Percentiles rank a stretch among this genome's conserved stretches.
Evolutionary conservation across 1,140 invertebrate genomes (phyloP).

Genomic region (Rhagoletis pomonella): DNA sequence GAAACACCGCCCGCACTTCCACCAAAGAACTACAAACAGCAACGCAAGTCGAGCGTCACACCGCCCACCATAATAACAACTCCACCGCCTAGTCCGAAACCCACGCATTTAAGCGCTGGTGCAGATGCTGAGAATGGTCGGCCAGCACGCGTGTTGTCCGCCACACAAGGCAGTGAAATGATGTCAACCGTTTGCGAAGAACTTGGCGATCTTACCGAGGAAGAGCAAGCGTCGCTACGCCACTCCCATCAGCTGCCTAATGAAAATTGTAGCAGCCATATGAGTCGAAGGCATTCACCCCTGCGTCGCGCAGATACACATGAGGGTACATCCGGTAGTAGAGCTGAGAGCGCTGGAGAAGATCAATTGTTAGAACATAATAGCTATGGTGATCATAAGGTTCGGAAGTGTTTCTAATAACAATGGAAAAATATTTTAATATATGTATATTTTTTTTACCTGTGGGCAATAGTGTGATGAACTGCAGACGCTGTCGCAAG

Average conservation of each 20-base stretch:
- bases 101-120: slow-evolving; percentile 56
- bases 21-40: slow-evolving; percentile 78
- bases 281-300: background rate
- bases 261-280: slow-evolving; percentile 54
- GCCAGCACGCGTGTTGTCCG: slow-evolving; percentile 48
- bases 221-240: slow-evolving; percentile 51
- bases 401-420: slow-evolving; percentile 56
- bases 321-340: background rate
- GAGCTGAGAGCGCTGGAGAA: slow-evolving; percentile 4
- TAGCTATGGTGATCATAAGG: slow-evolving; percentile 60
- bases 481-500: slow-evolving; percentile 33
- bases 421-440: background rate
- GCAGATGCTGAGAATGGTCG: slow-evolving; percentile 34
- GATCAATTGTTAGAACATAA: slow-evolving; percentile 1
- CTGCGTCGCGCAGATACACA: slow-evolving; percentile 25
- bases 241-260: slow-evolving; percentile 46
- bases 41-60: slow-evolving; percentile 51
- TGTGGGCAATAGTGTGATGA: slow-evolving; percentile 44
- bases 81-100: slow-evolving; percentile 71
- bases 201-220: slow-evolving; percentile 59
- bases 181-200: slow-evolving; percentile 71
- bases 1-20: slow-evolving; percentile 84
- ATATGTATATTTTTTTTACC: background rate
- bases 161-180: slow-evolving; percentile 47
- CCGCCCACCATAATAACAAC: slow-evolving; percentile 66